These are phyloP conservation scores for Brachyptera putata DNA, from an alignment of 2,888 invertebrate genomes.

Conservation along the genomic window DNA sequence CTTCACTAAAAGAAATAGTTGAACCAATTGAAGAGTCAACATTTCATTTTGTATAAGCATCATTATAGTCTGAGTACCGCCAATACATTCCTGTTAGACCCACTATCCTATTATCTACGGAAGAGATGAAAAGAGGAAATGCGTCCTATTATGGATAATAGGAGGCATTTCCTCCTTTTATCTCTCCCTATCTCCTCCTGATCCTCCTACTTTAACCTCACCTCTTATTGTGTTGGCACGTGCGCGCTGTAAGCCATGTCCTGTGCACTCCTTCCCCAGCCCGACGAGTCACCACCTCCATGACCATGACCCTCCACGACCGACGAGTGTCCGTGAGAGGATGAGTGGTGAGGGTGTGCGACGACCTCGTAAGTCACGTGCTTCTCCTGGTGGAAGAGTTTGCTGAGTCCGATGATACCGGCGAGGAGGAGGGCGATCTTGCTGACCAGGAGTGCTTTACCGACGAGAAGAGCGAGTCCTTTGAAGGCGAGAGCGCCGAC, in stretches of 20 bases:
- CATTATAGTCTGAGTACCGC: no score
- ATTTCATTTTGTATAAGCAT: no score
- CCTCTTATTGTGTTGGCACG: slow-evolving; percentile 10
- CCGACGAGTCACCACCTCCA: slow-evolving; percentile 40
- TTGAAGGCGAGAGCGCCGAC: slow-evolving; percentile 77
- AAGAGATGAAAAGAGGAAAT: no score
- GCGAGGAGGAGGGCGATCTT: slow-evolving; percentile 79
- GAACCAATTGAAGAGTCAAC: no score
- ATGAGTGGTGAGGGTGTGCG: slow-evolving; percentile 62
- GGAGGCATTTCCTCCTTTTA: no score
- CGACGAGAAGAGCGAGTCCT: slow-evolving; percentile 73
- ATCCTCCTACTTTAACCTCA: neutral
- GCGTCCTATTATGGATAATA: no score
- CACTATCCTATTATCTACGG: no score
- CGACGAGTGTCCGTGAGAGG: slow-evolving; percentile 36
- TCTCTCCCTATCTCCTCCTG: no score
- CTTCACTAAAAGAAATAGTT: no score
- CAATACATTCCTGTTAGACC: no score
- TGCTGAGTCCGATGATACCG: slow-evolving; percentile 76
- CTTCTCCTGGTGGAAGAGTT: slow-evolving; percentile 69
- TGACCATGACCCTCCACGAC: slow-evolving; percentile 37
- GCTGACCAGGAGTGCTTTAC: slow-evolving; percentile 78
- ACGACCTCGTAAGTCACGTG: slow-evolving; percentile 71
- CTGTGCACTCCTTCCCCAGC: slow-evolving; percentile 49
- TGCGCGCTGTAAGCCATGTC: slow-evolving; percentile 60